Base-by-base conservation (phyloP, 2,113 vertebrate species). In the Notarius quadriscutis region DNA sequence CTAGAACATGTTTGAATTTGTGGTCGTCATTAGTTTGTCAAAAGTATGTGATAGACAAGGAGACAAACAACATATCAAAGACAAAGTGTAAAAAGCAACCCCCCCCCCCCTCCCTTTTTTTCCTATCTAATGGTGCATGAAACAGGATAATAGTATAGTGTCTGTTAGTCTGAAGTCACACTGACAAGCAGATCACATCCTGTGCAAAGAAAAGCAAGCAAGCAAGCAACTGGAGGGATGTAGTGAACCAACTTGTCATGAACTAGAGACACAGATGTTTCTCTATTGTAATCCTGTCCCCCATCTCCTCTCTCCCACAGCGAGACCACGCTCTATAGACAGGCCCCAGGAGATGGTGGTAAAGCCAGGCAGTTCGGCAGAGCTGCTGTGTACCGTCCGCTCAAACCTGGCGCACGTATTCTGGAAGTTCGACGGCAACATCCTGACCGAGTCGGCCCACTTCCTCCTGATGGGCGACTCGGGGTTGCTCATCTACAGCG, bases 401-500 rank as follows among this genome's bases (percentile, higher is more conserved):
- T 99, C 98, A 91, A 98, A 97, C 94, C 92, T 96, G 84, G 98
- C 97, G 12, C 96, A 95, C 88, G 94, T 97, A 90, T 91, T 96
- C 81, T 99, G 98, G 98, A 97, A 94, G 87, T 95, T 94, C 90
- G 97, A 95, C 88, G 92, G 95, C 0, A 92, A 95, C 0, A 84
- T 91, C 10, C 92, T 99, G 87, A 96, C 94, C 0, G 95, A 97
- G 89, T 95, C 96, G 69, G 96, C 97, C 8, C 97, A 96, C 90
- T 98, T 98, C 88, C 95, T 96, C 84, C 93, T 97, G 69, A 89
- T 97, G 86, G 94, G 93, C 9, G 96, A 96, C 81, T 92, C 86
- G 2, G 94, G 95, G 0, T 90, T 99, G 91, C 96, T 99, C 3
- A 96, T 99, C 91, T 97, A 98, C 95, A 97, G 97, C 92, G 95